Percentiles rank a stretch among this genome's conserved stretches.
These are phyloP conservation scores for Tachyglossus aculeatus DNA, from an alignment of 2,797 vertebrate genomes.

Conservation along the genomic window DNA sequence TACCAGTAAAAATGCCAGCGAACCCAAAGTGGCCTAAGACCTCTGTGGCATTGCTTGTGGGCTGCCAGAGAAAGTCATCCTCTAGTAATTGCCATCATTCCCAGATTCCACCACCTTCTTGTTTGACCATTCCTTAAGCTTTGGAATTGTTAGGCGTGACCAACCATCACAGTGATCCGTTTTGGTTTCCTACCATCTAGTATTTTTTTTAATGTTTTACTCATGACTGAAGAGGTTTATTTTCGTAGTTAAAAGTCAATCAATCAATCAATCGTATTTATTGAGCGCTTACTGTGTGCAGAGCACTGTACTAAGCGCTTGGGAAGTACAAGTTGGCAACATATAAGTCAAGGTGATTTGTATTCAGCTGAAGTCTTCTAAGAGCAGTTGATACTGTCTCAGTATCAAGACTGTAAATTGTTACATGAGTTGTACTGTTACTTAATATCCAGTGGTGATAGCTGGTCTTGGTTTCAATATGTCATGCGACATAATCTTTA, in stretches of 20 bases:
- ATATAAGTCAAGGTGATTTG: neutral
- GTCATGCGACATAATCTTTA: conserved; percentile 1
- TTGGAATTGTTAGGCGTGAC: no score
- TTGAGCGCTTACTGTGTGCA: no score
- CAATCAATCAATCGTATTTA: no score
- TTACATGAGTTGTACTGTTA: neutral
- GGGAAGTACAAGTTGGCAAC: no score
- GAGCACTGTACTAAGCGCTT: no score
- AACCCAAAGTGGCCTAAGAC: neutral
- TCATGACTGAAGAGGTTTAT: conserved; percentile 5
- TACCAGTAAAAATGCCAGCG: neutral
- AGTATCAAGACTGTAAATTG: neutral
- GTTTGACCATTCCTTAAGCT: neutral
- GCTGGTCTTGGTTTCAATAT: neutral
- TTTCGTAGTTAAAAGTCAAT: conserved; percentile 19
- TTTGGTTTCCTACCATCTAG: conserved; percentile 22
- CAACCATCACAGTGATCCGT: no score
- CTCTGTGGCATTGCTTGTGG: neutral
- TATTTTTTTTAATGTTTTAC: conserved; percentile 1
- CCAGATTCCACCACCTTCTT: neutral
- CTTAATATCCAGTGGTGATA: neutral
- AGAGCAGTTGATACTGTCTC: neutral
- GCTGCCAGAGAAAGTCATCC: neutral
- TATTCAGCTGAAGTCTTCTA: conserved; percentile 18
- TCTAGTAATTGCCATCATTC: neutral